Evolutionary conservation across 2,113 vertebrate species (phyloP).

Genomic region (Elaphurus davidianus): DNA sequence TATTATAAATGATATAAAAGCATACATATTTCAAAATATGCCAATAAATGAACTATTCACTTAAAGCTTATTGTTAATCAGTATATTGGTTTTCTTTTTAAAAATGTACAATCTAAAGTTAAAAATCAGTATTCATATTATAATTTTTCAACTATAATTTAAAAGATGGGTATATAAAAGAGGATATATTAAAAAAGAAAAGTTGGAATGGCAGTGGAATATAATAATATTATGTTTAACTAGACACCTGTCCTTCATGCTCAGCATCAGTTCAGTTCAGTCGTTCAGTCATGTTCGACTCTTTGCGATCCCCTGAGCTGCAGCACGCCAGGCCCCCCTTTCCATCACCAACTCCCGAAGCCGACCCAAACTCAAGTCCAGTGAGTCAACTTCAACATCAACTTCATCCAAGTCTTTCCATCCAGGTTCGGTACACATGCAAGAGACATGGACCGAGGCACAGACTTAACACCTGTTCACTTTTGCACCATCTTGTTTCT

Average conservation of each 20-base stretch:
- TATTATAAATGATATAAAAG: not conserved
- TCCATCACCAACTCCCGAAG: not conserved
- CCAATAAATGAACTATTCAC: not conserved
- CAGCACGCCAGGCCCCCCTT: not conserved
- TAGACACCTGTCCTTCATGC: not conserved
- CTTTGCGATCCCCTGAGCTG: not conserved
- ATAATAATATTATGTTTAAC: not conserved
- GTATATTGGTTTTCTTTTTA: not conserved
- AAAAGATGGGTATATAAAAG: not conserved
- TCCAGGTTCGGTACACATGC: not conserved
- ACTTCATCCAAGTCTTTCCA: not conserved
- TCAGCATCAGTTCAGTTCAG: not conserved
- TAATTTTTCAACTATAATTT: not conserved
- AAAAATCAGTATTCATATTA: not conserved
- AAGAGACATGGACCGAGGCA: not conserved
- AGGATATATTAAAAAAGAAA: not conserved
- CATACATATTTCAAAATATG: not conserved
- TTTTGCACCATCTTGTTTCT: not conserved
- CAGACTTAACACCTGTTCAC: not conserved
- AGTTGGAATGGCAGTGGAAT: not conserved
- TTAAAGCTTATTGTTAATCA: not conserved
- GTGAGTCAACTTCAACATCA: not conserved
- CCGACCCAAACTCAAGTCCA: not conserved
- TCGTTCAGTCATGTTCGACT: accelerated
- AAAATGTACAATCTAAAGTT: not conserved